A percentile compares a stretch with the other conserved stretches of the same genome.
phyloP scores from a whole-genome alignment of 1,140 invertebrate genomes.

The Plectrocnemia conspersa region DNA sequence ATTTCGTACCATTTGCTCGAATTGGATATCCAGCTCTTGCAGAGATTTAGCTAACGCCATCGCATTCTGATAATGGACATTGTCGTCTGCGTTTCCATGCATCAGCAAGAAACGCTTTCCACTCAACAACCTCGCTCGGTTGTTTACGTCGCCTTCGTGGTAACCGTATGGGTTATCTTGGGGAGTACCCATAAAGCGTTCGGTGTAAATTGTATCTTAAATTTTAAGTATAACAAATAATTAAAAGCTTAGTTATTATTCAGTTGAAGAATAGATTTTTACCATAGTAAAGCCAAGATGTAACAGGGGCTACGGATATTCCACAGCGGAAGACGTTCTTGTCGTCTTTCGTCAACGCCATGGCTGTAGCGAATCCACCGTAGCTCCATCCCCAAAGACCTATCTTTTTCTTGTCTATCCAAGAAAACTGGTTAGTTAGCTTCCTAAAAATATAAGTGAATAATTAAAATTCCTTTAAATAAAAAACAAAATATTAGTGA shows the following conservation, averaged over 20 bases:
- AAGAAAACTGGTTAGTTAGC: conserved; percentile 60
- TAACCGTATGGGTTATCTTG: conserved; percentile 75
- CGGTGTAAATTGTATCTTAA: conserved; percentile 92
- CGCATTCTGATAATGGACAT: conserved; percentile 94
- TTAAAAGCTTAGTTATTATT: background rate
- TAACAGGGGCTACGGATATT: conserved; percentile 90
- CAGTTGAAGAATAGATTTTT: conserved; percentile 34
- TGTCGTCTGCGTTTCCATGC: conserved; percentile 91
- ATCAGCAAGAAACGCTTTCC: conserved; percentile 80
- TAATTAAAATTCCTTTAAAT: conserved; percentile 4
- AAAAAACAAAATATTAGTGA: conserved; percentile 37
- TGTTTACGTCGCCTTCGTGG: conserved; percentile 67
- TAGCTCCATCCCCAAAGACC: conserved; percentile 95
- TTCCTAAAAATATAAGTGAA: no score
- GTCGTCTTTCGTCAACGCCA: conserved; percentile 72
- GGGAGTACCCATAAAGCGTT: conserved; percentile 73
- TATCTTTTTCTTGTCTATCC: conserved; percentile 59
- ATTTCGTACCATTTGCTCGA: conserved; percentile 75
- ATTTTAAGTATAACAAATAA: conserved; percentile 30
- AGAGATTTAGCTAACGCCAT: conserved; percentile 83
- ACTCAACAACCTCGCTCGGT: conserved; percentile 59
- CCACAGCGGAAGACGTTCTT: conserved; percentile 78
- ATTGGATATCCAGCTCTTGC: conserved; percentile 79
- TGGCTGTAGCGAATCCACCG: conserved; percentile 82
- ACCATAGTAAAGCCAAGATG: conserved; percentile 86